These are phyloP conservation scores for Autographa pulchrina DNA, from an alignment of 2,888 invertebrate species.

Conservation along the genomic window DNA sequence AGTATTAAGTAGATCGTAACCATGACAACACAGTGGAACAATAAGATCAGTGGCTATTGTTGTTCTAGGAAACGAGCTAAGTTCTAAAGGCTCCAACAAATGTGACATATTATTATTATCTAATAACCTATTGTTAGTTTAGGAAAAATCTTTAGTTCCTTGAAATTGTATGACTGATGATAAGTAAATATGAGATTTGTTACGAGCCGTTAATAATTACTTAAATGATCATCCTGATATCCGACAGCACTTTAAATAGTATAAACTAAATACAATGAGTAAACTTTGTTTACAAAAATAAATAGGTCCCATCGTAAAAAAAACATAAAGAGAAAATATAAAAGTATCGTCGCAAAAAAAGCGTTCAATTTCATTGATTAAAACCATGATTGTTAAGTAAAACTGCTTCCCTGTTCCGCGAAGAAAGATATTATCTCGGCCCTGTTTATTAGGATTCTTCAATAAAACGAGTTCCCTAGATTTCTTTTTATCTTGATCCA, in stretches of 20 bases:
- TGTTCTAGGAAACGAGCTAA: not conserved
- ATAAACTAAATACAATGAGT: too few species aligned
- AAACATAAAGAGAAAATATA: not conserved
- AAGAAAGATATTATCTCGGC: slow-evolving; percentile 12
- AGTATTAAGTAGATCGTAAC: not conserved
- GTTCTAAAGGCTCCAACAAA: not conserved
- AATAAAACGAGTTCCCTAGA: slow-evolving; percentile 16
- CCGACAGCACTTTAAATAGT: too few species aligned
- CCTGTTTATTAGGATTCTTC: slow-evolving; percentile 26
- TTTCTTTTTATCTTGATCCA: slow-evolving; percentile 21
- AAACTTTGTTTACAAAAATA: not conserved
- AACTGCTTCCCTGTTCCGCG: slow-evolving; percentile 20
- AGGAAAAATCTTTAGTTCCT: too few species aligned
- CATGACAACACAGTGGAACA: not conserved
- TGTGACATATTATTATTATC: not conserved
- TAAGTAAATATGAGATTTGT: too few species aligned
- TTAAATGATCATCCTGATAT: too few species aligned
- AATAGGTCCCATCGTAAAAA: not conserved
- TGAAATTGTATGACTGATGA: too few species aligned
- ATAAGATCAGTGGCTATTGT: not conserved
- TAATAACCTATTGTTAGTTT: too few species aligned
- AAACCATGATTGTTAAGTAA: slow-evolving; percentile 15
- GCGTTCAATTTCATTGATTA: slow-evolving; percentile 7
- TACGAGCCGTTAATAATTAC: too few species aligned
- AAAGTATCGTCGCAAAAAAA: slow-evolving; percentile 15